Evolutionary conservation across 2,797 vertebrate genomes (phyloP).

Genomic region (Pelobates cultripes): DNA sequence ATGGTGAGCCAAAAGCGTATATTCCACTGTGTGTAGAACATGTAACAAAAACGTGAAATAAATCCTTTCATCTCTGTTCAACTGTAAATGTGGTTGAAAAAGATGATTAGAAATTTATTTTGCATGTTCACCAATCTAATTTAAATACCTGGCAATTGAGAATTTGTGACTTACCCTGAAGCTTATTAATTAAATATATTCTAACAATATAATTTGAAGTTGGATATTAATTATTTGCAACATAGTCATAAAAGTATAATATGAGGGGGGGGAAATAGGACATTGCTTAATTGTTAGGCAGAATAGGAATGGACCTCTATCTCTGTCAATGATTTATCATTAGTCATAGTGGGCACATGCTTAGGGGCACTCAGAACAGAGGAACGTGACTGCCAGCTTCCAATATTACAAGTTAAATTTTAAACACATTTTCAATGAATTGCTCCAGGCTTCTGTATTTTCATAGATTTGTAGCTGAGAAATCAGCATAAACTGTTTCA

Average conservation of each 20-base stretch:
- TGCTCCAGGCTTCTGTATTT: neutral
- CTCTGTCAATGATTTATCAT: neutral
- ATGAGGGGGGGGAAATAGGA: neutral
- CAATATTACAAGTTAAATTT: neutral
- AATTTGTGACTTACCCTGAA: neutral
- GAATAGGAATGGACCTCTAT: neutral
- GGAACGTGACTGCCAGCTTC: neutral
- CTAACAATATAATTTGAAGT: neutral
- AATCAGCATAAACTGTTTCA: neutral
- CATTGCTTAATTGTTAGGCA: neutral
- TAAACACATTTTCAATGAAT: neutral
- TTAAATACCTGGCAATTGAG: neutral
- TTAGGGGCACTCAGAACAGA: neutral
- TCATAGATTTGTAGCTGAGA: neutral
- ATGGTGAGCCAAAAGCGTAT: too few species aligned
- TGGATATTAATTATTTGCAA: neutral
- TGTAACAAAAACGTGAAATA: too few species aligned
- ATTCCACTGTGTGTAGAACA: too few species aligned
- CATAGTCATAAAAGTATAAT: neutral
- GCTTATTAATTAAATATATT: neutral
- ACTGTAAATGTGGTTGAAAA: neutral
- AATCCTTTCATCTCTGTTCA: too few species aligned
- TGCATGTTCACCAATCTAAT: neutral
- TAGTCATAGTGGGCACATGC: neutral
- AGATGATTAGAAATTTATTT: neutral